Evolutionary conservation across 2,888 invertebrate species (phyloP), one percentile per base, ranked within the genome.

Genomic region (Idaea dimidiata): DNA sequence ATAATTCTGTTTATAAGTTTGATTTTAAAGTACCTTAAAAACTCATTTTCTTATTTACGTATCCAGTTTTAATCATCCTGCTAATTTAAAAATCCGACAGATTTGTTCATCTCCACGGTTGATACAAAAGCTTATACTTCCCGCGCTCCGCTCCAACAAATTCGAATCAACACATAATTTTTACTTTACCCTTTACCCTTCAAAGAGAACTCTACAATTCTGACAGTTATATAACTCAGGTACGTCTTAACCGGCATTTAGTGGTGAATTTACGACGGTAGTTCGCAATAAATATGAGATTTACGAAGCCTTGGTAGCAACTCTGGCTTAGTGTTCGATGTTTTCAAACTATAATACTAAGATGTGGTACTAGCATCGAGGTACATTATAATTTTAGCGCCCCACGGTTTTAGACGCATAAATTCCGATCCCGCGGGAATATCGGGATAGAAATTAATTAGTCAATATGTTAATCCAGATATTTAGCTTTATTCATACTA

Each of bases 221-320:
- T 43, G 43, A 43, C 43, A 43, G 43, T 43, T 43, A 10, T 43
- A 43, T 43, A 43, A 43, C 43, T 43, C 43, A 43, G 10, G 14
- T 14, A 43, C 43, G 43, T 43, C 43, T 43, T 43, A 43, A 6
- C 43, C 43, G 43, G 43, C 43, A 43, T 43, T 43, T 43, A 43
- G 43, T 43, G 43, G 6, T 43, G 8, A 43, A 43, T 43, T 43
- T 43, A 43, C 43, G 43, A 43, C 43, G 43, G 43, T 43, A 43
- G 43, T 43, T 43, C 43, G 43, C 43, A 43, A 43, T 43, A 43
- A 43, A 43, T 43, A 43, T 43, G 43, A 43, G 43, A 43, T 43
- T 43, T 43, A 43, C 43, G 43, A 43, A 43, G 43, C 14, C 43
- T 43, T 43, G 43, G 43, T 43, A 43, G 43, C 43, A 43, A 14